Evolutionary conservation across 2,113 vertebrate genomes (phyloP).

Genomic region (Apus apus): DNA sequence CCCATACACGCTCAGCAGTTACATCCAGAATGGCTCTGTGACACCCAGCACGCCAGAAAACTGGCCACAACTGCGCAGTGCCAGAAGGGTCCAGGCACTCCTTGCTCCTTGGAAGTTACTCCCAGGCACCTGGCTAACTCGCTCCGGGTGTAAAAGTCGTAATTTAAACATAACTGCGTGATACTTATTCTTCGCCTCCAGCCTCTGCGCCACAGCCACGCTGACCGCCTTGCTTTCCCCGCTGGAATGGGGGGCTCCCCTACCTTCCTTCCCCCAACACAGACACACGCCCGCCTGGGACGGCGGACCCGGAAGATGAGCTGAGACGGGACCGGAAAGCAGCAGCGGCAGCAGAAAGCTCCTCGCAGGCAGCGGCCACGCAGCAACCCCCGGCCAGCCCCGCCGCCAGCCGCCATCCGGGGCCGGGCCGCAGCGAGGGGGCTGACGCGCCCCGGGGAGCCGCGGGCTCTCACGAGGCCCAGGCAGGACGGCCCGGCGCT

Average conservation of each 20-base stretch:
- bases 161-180: fast-evolving
- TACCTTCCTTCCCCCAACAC: not conserved
- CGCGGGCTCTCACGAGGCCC: too few relatives aligned
- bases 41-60: fast-evolving
- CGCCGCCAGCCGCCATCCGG: not conserved
- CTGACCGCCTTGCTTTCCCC: fast-evolving
- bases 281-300: not conserved
- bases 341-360: not conserved
- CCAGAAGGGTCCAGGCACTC: not conserved
- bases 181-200: not conserved
- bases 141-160: fast-evolving
- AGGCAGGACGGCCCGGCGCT: fast-evolving
- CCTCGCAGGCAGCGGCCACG: too few relatives aligned
- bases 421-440: too few relatives aligned
- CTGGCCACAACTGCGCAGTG: fast-evolving
- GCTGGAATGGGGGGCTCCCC: not conserved
- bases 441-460: fast-evolving
- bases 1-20: fast-evolving
- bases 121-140: not conserved
- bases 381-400: not conserved
- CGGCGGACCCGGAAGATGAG: not conserved
- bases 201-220: not conserved
- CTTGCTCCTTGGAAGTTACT: not conserved
- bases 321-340: not conserved
- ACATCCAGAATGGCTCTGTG: fast-evolving